Base-by-base conservation (phyloP, 2,888 invertebrate species). In the Synanthedon tipuliformis region DNA sequence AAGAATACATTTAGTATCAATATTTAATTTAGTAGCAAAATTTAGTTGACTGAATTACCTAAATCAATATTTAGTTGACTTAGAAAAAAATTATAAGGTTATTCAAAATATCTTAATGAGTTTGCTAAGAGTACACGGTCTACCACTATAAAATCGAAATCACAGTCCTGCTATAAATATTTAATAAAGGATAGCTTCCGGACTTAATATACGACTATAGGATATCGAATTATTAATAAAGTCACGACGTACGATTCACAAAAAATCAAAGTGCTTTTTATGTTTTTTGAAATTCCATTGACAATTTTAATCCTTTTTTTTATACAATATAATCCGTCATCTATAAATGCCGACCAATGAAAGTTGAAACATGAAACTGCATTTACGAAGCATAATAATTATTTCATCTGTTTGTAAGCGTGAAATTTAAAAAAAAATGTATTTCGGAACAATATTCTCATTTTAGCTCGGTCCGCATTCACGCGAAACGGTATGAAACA, bases 401-500 rank as follows among this genome's bases (percentile, higher is more conserved):
- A 34, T 10, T 34, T 34, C 34, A 10, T 7, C 10, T 10, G 34
- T 34, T 34, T 34, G 34, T 34, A 34, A 34, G 34, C 34, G 34
- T 10, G 10, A 34, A 34, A 10, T 34, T 7, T 34, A 5, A 34
- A 34, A 34, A 34, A 34, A 49, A 15, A 49, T 49, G 34, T 34
- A 10, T 57, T 58, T 59, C 61, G 56, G 54, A 66, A 64, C 59
- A 59, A 56, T 67, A 66, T 65, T 68, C 64, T 65, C 68, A 70
- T 66, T 69, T 64, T 62, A 60, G 60, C 60, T 55, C 56, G 55
- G 60, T 57, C 64, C 64, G 60, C 66, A 66, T 67, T 72, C 71
- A 71, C 64, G 63, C 62, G 62, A 62, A 64, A 61, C 65, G 61
- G 52, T 58, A 65, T 64, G 63, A 73, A 73, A 78, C 73, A 79